These are phyloP conservation scores for Macrobrachium rosenbergii DNA, from an alignment of 1,140 invertebrate genomes.

Conservation along the genomic window DNA sequence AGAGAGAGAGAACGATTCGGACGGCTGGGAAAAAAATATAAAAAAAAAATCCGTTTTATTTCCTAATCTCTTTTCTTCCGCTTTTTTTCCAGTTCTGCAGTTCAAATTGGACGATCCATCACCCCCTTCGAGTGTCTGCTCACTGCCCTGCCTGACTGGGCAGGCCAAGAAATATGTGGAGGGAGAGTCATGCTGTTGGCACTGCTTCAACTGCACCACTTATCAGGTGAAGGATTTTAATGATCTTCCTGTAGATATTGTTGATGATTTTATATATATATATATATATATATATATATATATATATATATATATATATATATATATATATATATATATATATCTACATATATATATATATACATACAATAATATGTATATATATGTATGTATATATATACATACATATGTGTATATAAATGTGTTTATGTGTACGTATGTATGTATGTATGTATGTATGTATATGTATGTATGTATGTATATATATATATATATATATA, in stretches of 20 bases:
- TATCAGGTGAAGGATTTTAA: slow-evolving; percentile 80
- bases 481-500: too few species aligned
- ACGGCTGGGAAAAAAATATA: background rate
- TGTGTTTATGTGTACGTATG: background rate
- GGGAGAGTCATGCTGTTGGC: slow-evolving; percentile 95
- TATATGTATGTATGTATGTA: background rate
- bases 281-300: background rate
- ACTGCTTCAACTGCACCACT: slow-evolving; percentile 92
- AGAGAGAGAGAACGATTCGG: background rate
- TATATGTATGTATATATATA: slow-evolving; percentile 38
- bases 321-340: slow-evolving; percentile 57
- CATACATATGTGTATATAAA: background rate
- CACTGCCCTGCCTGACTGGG: slow-evolving; percentile 85
- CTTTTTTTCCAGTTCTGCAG: slow-evolving; percentile 78
- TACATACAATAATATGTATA: background rate
- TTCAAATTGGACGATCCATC: slow-evolving; percentile 82
- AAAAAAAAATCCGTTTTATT: background rate
- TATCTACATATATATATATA: slow-evolving; percentile 65
- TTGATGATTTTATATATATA: background rate
- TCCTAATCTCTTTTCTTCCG: background rate
- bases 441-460: background rate
- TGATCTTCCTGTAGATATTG: too few species aligned
- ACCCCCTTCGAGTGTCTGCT: slow-evolving; percentile 90
- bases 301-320: background rate
- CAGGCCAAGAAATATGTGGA: slow-evolving; percentile 93